Evolutionary conservation across 1,140 invertebrate genomes (phyloP), one percentile per base, ranked within the genome.

Genomic region (Drosophila mojavensis): DNA sequence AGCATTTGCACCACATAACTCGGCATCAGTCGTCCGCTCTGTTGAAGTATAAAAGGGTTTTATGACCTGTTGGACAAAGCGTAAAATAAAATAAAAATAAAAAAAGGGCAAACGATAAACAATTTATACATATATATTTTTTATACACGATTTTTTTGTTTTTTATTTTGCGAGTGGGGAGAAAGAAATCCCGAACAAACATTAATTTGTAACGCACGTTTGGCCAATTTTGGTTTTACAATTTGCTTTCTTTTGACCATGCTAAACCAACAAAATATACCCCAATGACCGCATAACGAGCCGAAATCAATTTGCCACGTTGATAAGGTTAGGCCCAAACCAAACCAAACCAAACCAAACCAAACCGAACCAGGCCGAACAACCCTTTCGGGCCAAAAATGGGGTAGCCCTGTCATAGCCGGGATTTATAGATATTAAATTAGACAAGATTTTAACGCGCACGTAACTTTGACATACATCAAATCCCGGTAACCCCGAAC

Each of bases 171-270:
- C 41, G 47, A 45, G 64, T 68, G 64, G 63, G 67, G 20, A 59
- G 60, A 61, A 80, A 75, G 48, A 82, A 86, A 88, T 79, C 80
- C 84, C 73, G 65, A 88, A 89, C 83, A 88, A 89, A 89, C 84
- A 88, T 88, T 88, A 88, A 88, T 88, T 88, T 88, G 84, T 89
- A 88, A 88, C 84, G 84, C 84, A 88, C 84, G 84, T 89, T 88
- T 78, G 77, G 80, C 84, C 84, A 89, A 89, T 88, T 88, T 81
- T 50, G 66, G 69, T 73, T 83, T 88, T 89, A 88, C 84, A 88
- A 83, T 88, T 79, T 79, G 67, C 60, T 75, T 61, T 65, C 39
- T 75, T 88, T 73, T 83, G 84, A 83, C 84, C 83, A 88, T 43
- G 62, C 61, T 67, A 72, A 72, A 70, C 62, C 61, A 51, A 76